A percentile compares a stretch with the other conserved stretches of the same genome.
Conservation (phyloP, 2,113 vertebrate genomes). For the Serinus canaria region DNA sequence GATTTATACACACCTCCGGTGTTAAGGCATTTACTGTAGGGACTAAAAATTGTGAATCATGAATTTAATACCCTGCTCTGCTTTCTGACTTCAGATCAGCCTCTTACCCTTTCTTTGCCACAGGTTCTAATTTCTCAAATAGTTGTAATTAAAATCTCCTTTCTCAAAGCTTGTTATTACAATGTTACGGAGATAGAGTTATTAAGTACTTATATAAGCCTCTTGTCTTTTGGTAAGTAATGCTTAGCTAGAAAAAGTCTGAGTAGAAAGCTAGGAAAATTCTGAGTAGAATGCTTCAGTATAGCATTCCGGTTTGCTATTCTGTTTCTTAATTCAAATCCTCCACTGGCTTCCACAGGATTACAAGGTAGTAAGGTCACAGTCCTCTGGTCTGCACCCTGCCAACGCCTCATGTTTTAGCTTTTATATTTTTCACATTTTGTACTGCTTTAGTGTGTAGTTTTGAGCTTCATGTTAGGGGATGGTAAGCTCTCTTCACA, state of each 20-base stretch:
- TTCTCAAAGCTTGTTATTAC: neutral
- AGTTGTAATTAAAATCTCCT: neutral
- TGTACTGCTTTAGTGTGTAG: neutral
- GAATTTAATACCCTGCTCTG: neutral
- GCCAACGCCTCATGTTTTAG: neutral
- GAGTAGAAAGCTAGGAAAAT: neutral
- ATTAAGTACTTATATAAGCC: neutral
- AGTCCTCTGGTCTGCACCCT: neutral
- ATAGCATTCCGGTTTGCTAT: neutral
- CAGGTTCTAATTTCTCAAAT: conserved; percentile 3
- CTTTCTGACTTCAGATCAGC: neutral
- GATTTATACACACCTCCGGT: conserved; percentile 10
- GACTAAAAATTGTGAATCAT: neutral
- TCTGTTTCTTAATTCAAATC: neutral
- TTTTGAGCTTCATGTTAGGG: neutral
- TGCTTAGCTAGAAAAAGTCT: neutral
- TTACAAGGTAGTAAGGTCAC: neutral
- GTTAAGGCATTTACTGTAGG: neutral
- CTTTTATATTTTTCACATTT: neutral
- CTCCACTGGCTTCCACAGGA: neutral
- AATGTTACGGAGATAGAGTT: neutral
- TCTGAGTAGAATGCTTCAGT: neutral
- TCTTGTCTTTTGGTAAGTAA: neutral
- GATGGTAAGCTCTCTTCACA: neutral
- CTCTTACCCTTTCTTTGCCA: neutral